Percentiles rank a stretch among this genome's conserved stretches.
These are phyloP conservation scores for Ypsolopha sequella DNA, from an alignment of 2,888 invertebrate species.

Conservation along the genomic window DNA sequence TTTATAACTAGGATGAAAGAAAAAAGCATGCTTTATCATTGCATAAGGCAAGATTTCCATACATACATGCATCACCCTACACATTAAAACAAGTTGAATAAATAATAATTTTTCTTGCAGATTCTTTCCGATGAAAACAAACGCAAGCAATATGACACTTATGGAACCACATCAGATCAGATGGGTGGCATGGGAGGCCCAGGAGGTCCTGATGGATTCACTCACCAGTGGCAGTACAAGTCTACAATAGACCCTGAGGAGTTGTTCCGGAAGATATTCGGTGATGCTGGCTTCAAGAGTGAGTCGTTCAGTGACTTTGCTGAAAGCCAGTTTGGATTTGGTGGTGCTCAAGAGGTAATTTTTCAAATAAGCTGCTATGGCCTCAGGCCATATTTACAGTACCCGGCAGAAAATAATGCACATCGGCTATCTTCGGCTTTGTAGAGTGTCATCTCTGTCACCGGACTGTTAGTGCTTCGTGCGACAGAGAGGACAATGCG, in stretches of 20 bases:
- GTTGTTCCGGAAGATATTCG: conserved; percentile 95
- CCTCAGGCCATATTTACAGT: not conserved
- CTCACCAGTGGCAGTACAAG: conserved; percentile 87
- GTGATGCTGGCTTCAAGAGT: conserved; percentile 81
- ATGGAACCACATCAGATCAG: conserved; percentile 88
- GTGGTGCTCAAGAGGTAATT: conserved; percentile 88
- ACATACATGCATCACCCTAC: too few relatives aligned
- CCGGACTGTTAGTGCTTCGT: too few relatives aligned
- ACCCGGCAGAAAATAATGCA: too few relatives aligned
- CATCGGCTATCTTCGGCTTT: too few relatives aligned
- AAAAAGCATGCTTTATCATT: too few relatives aligned
- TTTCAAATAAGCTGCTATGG: conserved; percentile 1
- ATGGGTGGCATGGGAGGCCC: conserved; percentile 81
- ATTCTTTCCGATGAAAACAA: conserved; percentile 92
- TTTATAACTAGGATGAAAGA: too few relatives aligned
- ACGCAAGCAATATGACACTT: conserved; percentile 93
- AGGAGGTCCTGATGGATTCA: conserved; percentile 74
- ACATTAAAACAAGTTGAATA: too few relatives aligned
- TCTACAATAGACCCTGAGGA: conserved; percentile 96
- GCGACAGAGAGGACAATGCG: too few relatives aligned
- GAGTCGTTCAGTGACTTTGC: conserved; percentile 85
- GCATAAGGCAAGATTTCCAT: too few relatives aligned
- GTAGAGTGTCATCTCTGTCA: too few relatives aligned
- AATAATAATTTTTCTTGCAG: conserved; percentile 41
- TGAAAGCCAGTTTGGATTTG: conserved; percentile 91